Evolutionary conservation across 2,797 vertebrate species (phyloP).

Genomic region (Hoplostethus mediterraneus): DNA sequence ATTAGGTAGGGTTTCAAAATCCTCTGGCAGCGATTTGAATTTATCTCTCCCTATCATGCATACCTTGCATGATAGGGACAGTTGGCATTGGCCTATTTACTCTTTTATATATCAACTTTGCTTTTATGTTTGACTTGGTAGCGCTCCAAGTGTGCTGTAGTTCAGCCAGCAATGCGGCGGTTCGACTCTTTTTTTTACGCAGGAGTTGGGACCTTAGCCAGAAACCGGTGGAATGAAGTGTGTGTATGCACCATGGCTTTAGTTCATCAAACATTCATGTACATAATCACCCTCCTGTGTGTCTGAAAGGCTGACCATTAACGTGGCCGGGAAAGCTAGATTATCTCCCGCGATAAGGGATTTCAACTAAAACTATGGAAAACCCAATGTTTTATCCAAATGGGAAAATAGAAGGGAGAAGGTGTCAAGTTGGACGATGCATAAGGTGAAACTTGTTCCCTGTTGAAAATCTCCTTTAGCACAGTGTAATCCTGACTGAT

Average conservation of each 20-base stretch:
- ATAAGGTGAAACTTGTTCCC: background rate
- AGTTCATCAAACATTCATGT: slow-evolving; percentile 13
- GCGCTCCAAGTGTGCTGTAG: slow-evolving; percentile 32
- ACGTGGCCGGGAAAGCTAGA: background rate
- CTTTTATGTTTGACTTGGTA: slow-evolving; percentile 52
- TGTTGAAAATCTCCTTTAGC: background rate
- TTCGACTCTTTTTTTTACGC: background rate
- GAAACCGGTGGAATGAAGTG: background rate
- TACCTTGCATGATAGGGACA: slow-evolving; percentile 2
- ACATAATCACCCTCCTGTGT: background rate
- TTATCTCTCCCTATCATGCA: background rate
- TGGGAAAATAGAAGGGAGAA: background rate
- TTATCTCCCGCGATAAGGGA: background rate
- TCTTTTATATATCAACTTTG: slow-evolving; percentile 39
- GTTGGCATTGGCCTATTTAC: slow-evolving; percentile 11
- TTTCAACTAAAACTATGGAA: background rate
- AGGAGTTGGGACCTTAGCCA: slow-evolving; percentile 1
- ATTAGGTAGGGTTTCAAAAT: slow-evolving; percentile 48
- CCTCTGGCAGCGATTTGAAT: slow-evolving; percentile 15
- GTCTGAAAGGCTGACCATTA: background rate
- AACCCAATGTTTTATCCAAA: slow-evolving; percentile 2
- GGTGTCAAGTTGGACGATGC: background rate
- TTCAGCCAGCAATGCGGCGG: slow-evolving; percentile 6
- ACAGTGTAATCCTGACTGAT: background rate
- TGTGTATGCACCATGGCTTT: background rate